Conservation (phyloP, 2,797 vertebrate genomes). For the Staurois parvus region DNA sequence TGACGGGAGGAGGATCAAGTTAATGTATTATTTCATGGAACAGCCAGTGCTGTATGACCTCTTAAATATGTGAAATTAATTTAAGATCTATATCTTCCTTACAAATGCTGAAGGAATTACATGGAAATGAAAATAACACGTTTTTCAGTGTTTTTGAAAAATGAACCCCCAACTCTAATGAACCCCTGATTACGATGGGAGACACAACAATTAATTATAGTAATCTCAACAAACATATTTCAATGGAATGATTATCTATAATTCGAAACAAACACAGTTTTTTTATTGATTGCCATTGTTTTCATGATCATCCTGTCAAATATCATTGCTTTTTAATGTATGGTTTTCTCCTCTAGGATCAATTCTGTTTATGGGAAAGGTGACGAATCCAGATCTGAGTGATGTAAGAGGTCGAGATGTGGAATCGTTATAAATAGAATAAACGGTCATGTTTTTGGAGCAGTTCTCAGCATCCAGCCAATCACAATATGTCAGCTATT, state of each 20-base stretch:
- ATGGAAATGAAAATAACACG: conserved; percentile 24
- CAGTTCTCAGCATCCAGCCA: not conserved
- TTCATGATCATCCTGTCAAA: conserved; percentile 20
- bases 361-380: conserved; percentile 67
- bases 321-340: conserved; percentile 42
- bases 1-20: conserved; percentile 34
- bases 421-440: conserved; percentile 66
- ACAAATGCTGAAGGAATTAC: conserved; percentile 22
- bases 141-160: conserved; percentile 8
- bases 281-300: conserved; percentile 35
- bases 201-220: conserved; percentile 28
- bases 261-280: conserved; percentile 59
- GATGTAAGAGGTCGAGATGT: conserved; percentile 64
- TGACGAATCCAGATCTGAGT: conserved; percentile 67
- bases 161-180: not conserved
- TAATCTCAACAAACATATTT: conserved; percentile 9
- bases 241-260: conserved; percentile 31
- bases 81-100: conserved; percentile 51
- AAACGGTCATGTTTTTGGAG: not conserved
- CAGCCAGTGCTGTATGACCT: conserved; percentile 42
- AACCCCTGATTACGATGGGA: not conserved
- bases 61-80: conserved; percentile 44
- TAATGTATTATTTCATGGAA: conserved; percentile 37
- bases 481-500: not conserved
- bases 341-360: conserved; percentile 60